Base-by-base conservation (phyloP, 2,113 vertebrate species). In the Polypterus senegalus region DNA sequence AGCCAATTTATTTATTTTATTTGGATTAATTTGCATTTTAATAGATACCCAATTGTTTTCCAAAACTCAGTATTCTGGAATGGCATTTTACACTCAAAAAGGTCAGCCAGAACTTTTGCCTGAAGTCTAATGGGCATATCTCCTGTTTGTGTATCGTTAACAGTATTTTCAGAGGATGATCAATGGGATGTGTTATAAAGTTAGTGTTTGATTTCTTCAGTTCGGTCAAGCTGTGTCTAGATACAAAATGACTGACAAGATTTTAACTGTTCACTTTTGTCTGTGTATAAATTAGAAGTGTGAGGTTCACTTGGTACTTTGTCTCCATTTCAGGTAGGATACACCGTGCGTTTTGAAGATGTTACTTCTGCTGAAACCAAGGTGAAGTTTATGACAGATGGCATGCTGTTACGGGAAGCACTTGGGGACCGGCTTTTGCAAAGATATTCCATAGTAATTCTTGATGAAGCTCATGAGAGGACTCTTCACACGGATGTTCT, bases 401-500 rank as follows among this genome's bases (percentile, higher is more conserved):
- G 95, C 3, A 98, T 97, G 96, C 83, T 99, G 57, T 83, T 97
- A 1, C 87, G 96, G 0, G 95, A 98, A 69, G 95, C 94, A 9
- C 87, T 99, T 0, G 87, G 86, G 3, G 96, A 99, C 70, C 90
- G 91, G 0, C 52, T 94, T 56, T 76, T 97, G 72, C 81, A 88
- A 64, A 92, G 79, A 64, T 97, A 97, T 77, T 92, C 87, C 0
- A 77, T 95, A 7, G 75, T 94, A 68, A 80, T 99, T 63, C 82
- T 99, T 80, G 96, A 99, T 2, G 96, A 99, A 65, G 94, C 95
- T 60, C 96, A 99, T 0, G 95, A 99, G 71, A 87, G 94, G 70
- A 97, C 94, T 0, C 72, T 99, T 57, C 94, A 98, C 69, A 99
- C 96, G 0, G 96, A 98, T 0, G 92, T 97, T 6, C 89, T 97